A percentile compares a stretch with the other conserved stretches of the same genome.
Evolutionary conservation across 2,113 vertebrate genomes (phyloP).

Genomic region (Chlorodrepanis virens): DNA sequence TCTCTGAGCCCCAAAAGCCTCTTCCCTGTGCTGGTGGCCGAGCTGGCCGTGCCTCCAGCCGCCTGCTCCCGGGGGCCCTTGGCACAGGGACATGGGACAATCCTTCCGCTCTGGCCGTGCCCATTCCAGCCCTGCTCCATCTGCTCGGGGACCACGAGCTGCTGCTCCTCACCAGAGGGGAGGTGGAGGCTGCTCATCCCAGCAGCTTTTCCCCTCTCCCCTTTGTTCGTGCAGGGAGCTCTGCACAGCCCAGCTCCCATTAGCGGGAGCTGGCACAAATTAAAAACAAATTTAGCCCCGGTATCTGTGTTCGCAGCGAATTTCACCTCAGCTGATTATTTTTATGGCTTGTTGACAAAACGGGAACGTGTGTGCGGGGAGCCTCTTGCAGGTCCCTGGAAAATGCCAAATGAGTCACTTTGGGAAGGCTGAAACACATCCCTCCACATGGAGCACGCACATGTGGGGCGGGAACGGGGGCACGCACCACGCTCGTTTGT

Average conservation of each 20-base stretch:
- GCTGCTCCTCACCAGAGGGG: background rate
- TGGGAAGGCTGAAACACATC: constrained; percentile 3
- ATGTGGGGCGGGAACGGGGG: background rate
- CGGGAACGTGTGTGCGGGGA: background rate
- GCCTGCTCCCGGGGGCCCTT: background rate
- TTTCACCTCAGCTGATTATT: constrained; percentile 1
- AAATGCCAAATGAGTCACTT: constrained; percentile 55
- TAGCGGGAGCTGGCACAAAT: constrained; percentile 29
- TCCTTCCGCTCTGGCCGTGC: background rate
- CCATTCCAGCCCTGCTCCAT: constrained; percentile 26
- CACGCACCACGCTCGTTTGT: background rate
- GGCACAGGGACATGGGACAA: background rate
- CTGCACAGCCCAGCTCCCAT: background rate
- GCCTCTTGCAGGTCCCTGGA: constrained; percentile 25
- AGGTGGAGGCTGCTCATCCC: constrained; percentile 11
- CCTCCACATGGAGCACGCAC: background rate
- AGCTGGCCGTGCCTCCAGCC: background rate
- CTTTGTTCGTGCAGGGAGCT: background rate
- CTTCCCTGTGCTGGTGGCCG: background rate
- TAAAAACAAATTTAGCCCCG: constrained; percentile 43
- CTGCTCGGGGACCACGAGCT: constrained; percentile 23
- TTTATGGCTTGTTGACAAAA: constrained; percentile 53
- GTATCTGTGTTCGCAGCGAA: background rate
- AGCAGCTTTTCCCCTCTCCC: background rate
- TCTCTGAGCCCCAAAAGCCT: background rate